phyloP scores from a whole-genome alignment of 2,797 vertebrate genomes.

The Acipenser transmontanus region DNA sequence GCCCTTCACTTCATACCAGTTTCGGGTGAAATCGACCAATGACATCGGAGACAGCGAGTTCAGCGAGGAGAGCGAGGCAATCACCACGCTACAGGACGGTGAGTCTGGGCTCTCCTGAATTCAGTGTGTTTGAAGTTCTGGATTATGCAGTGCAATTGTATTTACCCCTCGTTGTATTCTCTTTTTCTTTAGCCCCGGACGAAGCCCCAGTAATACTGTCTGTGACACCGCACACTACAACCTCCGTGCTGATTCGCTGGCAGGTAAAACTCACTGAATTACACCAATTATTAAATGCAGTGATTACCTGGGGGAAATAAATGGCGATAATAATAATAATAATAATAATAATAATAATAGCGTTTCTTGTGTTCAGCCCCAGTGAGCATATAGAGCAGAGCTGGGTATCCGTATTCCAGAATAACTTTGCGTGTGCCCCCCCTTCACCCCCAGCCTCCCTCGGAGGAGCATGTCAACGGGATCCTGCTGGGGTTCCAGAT shows the following conservation, averaged over 20 bases:
- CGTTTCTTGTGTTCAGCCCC: no score
- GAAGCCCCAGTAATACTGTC: conserved; percentile 79
- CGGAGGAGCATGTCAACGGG: conserved; percentile 88
- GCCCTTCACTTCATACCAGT: conserved; percentile 96
- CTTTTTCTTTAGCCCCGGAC: conserved; percentile 48
- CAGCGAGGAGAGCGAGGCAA: conserved; percentile 87
- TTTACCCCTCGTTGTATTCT: not conserved
- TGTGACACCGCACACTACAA: conserved; percentile 87
- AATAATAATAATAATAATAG: no score
- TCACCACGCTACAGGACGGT: conserved; percentile 95
- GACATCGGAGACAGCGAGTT: conserved; percentile 96
- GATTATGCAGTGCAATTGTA: conserved; percentile 7
- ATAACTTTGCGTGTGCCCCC: conserved; percentile 40
- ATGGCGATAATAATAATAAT: no score
- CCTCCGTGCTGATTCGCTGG: conserved; percentile 90
- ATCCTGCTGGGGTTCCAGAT: conserved; percentile 89
- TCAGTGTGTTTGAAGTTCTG: conserved; percentile 6
- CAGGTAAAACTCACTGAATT: conserved; percentile 60
- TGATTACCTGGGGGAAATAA: no score
- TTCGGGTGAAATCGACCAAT: conserved; percentile 91
- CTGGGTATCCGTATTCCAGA: no score
- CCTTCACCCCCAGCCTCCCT: conserved; percentile 59
- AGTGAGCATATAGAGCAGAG: no score
- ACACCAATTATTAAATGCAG: no score
- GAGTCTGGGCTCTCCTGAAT: conserved; percentile 27